Conservation (phyloP, 1,140 invertebrate species). For the Acromyrmex echinatior region DNA sequence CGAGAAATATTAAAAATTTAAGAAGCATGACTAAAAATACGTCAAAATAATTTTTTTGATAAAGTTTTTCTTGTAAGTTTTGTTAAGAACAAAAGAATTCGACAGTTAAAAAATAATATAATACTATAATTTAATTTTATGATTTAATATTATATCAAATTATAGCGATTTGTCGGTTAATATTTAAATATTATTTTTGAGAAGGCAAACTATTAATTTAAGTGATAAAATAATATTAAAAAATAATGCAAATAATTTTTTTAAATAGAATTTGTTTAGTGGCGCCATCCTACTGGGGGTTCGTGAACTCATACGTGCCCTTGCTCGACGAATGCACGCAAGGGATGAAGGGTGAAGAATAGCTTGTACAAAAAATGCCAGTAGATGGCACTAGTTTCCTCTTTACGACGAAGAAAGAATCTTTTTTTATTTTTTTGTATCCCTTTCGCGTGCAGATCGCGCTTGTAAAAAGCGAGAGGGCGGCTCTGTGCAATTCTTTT, state of each 20-base stretch:
- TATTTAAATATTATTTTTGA: slow-evolving; percentile 3
- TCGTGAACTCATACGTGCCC: slow-evolving; percentile 67
- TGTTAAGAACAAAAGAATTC: not conserved
- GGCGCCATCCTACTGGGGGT: slow-evolving; percentile 78
- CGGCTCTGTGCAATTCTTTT: slow-evolving; percentile 38
- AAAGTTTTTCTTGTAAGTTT: not conserved
- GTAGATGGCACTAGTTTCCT: slow-evolving; percentile 76
- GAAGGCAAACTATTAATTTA: not conserved
- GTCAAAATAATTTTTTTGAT: not conserved
- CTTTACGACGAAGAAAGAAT: not conserved
- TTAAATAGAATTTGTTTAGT: slow-evolving; percentile 48
- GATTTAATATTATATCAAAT: slow-evolving; percentile 8
- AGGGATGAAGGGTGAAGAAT: slow-evolving; percentile 57
- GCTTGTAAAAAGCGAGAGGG: slow-evolving; percentile 50
- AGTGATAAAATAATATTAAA: not conserved
- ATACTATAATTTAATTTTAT: slow-evolving; percentile 6
- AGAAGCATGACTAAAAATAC: not conserved
- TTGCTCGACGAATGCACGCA: slow-evolving; percentile 29
- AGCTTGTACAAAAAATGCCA: slow-evolving; percentile 71
- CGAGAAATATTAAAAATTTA: not conserved
- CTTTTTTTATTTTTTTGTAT: slow-evolving; percentile 40
- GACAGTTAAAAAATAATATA: not conserved
- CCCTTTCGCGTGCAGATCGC: slow-evolving; percentile 7
- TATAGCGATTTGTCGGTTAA: not conserved
- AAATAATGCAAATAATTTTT: slow-evolving; percentile 30